A percentile compares a stretch with the other conserved stretches of the same genome.
phyloP scores from a whole-genome alignment of 2,113 vertebrate species.

The Chaetorhynchus papuensis region DNA sequence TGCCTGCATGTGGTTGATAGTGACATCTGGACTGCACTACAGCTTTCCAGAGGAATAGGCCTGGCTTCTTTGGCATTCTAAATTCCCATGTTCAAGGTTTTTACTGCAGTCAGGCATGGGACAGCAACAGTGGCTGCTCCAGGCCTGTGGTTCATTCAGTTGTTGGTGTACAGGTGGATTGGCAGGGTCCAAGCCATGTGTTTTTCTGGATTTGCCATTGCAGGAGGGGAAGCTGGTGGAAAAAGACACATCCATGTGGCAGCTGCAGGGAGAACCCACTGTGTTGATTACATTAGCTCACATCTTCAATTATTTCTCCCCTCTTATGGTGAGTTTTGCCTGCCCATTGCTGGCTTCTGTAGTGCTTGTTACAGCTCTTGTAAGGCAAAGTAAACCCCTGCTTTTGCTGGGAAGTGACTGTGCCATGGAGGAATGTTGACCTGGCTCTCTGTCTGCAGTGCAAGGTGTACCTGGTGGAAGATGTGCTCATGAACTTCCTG shows the following conservation, averaged over 20 bases:
- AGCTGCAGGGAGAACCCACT: constrained; percentile 88
- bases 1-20: background rate
- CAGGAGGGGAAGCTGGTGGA: constrained; percentile 88
- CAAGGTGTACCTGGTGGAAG: constrained; percentile 95
- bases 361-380: background rate
- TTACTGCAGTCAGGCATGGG: background rate
- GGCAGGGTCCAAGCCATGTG: background rate
- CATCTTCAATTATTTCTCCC: constrained; percentile 92
- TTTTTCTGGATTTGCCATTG: background rate
- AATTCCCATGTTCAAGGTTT: background rate
- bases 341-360: background rate
- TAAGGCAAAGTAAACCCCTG: background rate
- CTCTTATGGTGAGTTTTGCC: constrained; percentile 86
- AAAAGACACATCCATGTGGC: constrained; percentile 78
- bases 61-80: background rate
- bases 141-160: background rate
- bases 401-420: background rate
- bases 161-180: background rate
- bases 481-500: constrained; percentile 93
- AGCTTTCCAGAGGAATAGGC: background rate
- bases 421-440: background rate
- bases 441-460: constrained; percentile 71
- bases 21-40: background rate
- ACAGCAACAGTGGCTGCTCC: background rate
- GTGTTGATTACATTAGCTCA: constrained; percentile 86